Evolutionary conservation across 2,888 invertebrate genomes (phyloP), one percentile per base, ranked within the genome.

Genomic region (Phania funesta): DNA sequence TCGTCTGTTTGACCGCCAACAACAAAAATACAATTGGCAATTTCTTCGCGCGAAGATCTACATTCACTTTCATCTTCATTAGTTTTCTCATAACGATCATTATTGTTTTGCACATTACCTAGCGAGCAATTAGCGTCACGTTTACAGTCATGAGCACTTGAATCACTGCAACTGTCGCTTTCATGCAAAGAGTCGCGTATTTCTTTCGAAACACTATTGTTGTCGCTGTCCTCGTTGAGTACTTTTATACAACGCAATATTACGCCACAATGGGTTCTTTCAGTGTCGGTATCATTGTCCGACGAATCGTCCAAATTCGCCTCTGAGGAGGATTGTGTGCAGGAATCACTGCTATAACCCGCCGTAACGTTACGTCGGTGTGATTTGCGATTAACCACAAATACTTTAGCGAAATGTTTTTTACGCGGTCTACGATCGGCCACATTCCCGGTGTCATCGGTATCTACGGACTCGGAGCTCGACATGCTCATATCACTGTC

Each of bases 331-430:
- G 90, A 89, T 58, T 94, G 93, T 48, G 93, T 91, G 67, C 93
- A 93, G 0, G 93, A 93, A 2, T 93, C 93, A 7, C 93, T 93
- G 92, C 93, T 18, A 92, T 93, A 68, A 2, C 65, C 70, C 4
- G 46, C 54, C 1, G 46, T 68, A 18, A 35, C 70, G 1, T 41
- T 41, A 24, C 83, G 82, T 48, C 78, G 83, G 4, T 80, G 67
- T 3, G 83, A 83, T 76, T 87, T 87, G 7, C 93, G 93, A 86
- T 95, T 95, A 20, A 95, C 94, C 1, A 94, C 93, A 87, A 94
- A 94, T 18, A 95, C 94, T 71, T 94, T 92, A 38, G 94, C 94
- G 87, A 95, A 95, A 44, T 91, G 89, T 70, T 91, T 91, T 65
- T 92, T 92, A 84, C 92, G 92, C 11, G 92, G 90, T 62, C 92